Base-by-base conservation (phyloP, 2,888 invertebrate genomes). In the Entomobrya proxima region DNA sequence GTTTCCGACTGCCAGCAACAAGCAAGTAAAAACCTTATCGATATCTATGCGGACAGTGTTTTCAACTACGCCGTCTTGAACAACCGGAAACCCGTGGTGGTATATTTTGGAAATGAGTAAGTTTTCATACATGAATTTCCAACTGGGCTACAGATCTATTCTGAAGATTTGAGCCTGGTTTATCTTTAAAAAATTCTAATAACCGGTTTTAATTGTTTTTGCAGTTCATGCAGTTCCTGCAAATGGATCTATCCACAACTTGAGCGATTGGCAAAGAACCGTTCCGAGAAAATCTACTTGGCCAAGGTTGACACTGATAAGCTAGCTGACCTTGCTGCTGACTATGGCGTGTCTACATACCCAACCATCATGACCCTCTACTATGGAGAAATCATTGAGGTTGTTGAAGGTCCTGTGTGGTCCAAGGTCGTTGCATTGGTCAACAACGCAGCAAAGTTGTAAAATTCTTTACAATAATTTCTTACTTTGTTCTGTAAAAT, bases 31-130 rank as follows among this genome's bases (percentile, higher is more conserved):
- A 86, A 86, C 37, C 64, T 86, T 11, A 86, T 86, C 64, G 86
- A 86, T 24, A 81, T 86, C 5, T 76, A 76, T 30, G 50, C 75
- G 5, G 76, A 81, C 4, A 21, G n/a, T 11, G 86, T 86, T 13
- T 86, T 86, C 55, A 80, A 86, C 76, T 75, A 80, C 21, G 86
- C 86, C 24, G 86, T 86, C 58, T 69, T 86, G 58, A 81, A 80
- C 55, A 86, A 86, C 52, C 47, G 86, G 6, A 86, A 86, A 27
- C 86, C 86, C 11, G 86, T 86, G 27, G 76, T 86, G 9, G 86
- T 81, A 52, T 86, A 37, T 76, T 86, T 81, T 58, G 75, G 64
- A 47, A 85, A 67, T 55, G 74, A 79, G 85, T 85, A 72, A 67
- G 84, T 55, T 27, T 47, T 30, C 32, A 13, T 50, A 32, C 32